Conservation (phyloP, 2,113 vertebrate species). For the Corapipo altera region DNA sequence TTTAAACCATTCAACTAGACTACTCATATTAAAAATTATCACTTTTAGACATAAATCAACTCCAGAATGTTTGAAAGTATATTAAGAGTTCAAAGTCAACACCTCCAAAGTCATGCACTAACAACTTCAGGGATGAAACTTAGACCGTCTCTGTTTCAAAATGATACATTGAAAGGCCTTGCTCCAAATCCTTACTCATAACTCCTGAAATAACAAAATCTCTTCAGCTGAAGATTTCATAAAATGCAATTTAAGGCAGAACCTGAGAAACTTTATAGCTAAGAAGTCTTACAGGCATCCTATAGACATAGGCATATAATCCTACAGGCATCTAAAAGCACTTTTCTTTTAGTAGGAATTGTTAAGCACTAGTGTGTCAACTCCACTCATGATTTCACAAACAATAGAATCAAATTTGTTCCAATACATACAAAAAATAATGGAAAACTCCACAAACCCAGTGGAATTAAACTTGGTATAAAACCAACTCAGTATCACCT, state of each 20-base stretch:
- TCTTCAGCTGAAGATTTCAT: background rate
- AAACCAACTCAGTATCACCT: background rate
- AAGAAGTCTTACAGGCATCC: background rate
- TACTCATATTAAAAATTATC: background rate
- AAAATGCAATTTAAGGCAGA: background rate
- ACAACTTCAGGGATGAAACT: background rate
- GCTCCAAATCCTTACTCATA: background rate
- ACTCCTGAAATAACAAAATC: background rate
- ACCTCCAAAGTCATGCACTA: background rate
- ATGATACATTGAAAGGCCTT: background rate
- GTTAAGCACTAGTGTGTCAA: background rate
- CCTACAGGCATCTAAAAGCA: background rate
- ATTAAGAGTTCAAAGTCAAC: background rate
- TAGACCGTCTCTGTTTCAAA: background rate
- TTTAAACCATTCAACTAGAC: background rate
- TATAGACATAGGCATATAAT: background rate
- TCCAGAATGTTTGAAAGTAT: background rate
- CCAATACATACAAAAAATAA: background rate
- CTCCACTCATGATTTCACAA: background rate
- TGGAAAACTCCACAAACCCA: background rate
- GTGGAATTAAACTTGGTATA: background rate
- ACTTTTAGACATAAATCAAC: background rate
- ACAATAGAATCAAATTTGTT: background rate
- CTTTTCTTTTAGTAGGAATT: background rate
- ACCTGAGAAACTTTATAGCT: background rate